Percentiles rank a stretch among this genome's conserved stretches.
phyloP scores from a whole-genome alignment of 2,888 invertebrate genomes.

The Sycophila texana region DNA sequence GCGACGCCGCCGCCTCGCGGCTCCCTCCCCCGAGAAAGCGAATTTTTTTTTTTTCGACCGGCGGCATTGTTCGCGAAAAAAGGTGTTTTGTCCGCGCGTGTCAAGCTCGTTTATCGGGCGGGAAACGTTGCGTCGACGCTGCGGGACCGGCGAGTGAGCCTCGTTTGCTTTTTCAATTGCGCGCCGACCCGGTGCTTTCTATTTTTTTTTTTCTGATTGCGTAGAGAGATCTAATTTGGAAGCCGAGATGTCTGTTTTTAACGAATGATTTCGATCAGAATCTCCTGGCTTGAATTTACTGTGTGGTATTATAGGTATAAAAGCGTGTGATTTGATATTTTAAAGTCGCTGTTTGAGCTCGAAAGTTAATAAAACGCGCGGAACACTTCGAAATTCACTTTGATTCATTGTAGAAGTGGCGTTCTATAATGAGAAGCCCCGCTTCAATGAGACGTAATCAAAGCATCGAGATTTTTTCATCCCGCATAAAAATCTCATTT shows the following conservation, averaged over 20 bases:
- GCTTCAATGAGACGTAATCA: background rate
- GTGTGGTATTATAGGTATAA: too few species aligned
- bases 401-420: too few species aligned
- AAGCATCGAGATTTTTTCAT: background rate
- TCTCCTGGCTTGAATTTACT: too few species aligned
- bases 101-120: conserved; percentile 53
- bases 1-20: conserved; percentile 17
- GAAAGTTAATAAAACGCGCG: too few species aligned
- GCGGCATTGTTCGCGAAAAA: conserved; percentile 19
- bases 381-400: background rate
- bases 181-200: too few species aligned
- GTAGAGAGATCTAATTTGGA: background rate
- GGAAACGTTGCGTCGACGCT: too few species aligned
- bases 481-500: too few species aligned
- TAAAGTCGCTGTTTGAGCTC: too few species aligned
- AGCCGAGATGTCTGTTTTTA: background rate
- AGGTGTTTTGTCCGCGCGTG: conserved; percentile 47
- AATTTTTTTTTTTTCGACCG: background rate
- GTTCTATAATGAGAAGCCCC: too few species aligned
- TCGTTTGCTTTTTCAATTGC: background rate
- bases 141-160: too few species aligned
- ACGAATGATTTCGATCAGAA: background rate
- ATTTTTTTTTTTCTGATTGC: too few species aligned
- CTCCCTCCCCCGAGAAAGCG: conserved; percentile 7
- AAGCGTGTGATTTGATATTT: too few species aligned